Percentiles rank a stretch among this genome's conserved stretches.
Evolutionary conservation across 2,888 invertebrate genomes (phyloP).

Genomic region (Conistra vaccinii): DNA sequence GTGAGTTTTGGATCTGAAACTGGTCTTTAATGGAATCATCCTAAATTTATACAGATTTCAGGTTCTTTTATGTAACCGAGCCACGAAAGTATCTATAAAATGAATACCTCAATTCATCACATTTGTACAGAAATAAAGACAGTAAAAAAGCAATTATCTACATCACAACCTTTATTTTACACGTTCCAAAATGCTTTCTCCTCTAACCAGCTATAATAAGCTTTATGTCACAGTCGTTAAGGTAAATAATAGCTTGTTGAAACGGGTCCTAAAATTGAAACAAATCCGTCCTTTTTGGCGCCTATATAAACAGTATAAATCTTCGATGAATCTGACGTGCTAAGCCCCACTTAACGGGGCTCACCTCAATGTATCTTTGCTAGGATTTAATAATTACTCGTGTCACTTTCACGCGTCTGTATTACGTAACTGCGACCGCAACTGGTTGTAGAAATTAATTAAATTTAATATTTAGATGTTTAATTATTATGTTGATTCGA

Average conservation of each 20-base stretch:
- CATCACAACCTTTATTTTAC: constrained; percentile 54
- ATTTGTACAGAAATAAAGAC: constrained; percentile 53
- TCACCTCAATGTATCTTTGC: constrained; percentile 71
- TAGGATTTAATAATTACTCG: constrained; percentile 71
- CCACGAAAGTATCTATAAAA: constrained; percentile 28
- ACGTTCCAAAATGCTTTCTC: constrained; percentile 27
- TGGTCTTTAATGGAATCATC: not conserved
- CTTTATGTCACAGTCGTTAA: constrained; percentile 37
- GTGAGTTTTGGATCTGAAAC: not conserved
- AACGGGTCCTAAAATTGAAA: constrained; percentile 67
- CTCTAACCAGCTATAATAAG: constrained; percentile 33
- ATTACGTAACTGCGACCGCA: constrained; percentile 55
- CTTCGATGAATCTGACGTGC: constrained; percentile 63
- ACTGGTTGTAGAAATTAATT: constrained; percentile 42
- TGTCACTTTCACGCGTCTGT: constrained; percentile 69
- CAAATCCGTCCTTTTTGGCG: constrained; percentile 54
- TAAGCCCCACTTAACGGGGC: constrained; percentile 65
- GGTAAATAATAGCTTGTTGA: constrained; percentile 47
- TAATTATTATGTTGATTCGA: not conserved
- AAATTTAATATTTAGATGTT: not conserved
- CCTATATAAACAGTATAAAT: constrained; percentile 60
- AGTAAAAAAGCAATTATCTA: constrained; percentile 53
- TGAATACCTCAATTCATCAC: constrained; percentile 51
- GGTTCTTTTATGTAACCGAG: not conserved
- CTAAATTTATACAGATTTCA: not conserved